Conservation (phyloP, 2,888 invertebrate species). For the Therioaphis trifolii region DNA sequence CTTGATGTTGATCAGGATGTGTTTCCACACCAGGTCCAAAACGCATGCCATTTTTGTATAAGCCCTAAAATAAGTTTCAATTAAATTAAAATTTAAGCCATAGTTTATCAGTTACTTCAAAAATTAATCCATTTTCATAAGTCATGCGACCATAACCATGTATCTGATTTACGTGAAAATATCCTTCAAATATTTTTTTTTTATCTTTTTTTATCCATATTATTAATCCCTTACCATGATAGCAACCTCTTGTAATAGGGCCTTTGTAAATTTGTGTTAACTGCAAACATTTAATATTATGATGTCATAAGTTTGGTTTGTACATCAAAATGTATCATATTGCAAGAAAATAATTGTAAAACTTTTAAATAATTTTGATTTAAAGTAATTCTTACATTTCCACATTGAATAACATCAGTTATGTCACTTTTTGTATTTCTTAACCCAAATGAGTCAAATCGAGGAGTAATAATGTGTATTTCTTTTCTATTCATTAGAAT, state of each 20-base stretch:
- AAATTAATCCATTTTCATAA: constrained; percentile 68
- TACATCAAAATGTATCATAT: no score
- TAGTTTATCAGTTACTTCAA: constrained; percentile 45
- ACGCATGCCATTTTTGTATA: constrained; percentile 71
- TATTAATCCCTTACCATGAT: constrained; percentile 34
- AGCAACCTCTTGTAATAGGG: constrained; percentile 35
- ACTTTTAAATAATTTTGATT: not conserved
- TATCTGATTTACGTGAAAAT: constrained; percentile 71
- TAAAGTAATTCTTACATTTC: constrained; percentile 24
- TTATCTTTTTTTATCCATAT: constrained; percentile 37
- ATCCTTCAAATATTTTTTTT: constrained; percentile 70
- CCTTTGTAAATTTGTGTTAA: constrained; percentile 54
- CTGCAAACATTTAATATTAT: not conserved
- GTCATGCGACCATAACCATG: constrained; percentile 73
- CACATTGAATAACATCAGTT: constrained; percentile 36
- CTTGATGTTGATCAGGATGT: constrained; percentile 69
- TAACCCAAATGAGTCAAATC: not conserved
- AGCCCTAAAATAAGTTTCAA: constrained; percentile 68
- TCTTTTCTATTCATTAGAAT: not conserved
- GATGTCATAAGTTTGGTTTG: no score
- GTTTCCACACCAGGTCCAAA: constrained; percentile 74
- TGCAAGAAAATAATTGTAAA: no score
- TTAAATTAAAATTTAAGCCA: not conserved
- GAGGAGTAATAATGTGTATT: constrained; percentile 18
- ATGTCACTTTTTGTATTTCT: not conserved